phyloP scores from a whole-genome alignment of 2,888 invertebrate species.

The Darwinula stevensoni region DNA sequence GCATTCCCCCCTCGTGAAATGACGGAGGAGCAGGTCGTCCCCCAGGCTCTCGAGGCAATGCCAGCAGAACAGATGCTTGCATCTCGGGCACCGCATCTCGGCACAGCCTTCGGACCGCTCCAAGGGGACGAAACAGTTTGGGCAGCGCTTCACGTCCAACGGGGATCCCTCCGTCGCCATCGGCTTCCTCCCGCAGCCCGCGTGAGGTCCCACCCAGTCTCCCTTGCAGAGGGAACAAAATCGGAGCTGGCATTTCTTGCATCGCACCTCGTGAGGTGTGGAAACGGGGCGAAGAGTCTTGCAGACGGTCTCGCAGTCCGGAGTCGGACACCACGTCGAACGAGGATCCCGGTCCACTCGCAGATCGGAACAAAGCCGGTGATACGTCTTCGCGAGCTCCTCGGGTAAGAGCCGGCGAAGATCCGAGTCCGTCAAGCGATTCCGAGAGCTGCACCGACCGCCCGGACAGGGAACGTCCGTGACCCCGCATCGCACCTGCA shows the following conservation, averaged over 20 bases:
- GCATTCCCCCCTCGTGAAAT: slow-evolving; percentile 94
- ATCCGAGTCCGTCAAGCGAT: neutral
- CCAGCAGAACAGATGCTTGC: slow-evolving; percentile 97
- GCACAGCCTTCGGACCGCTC: slow-evolving; percentile 95
- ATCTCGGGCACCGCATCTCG: slow-evolving; percentile 96
- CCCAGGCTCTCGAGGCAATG: slow-evolving; percentile 84
- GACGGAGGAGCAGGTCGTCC: slow-evolving; percentile 83
- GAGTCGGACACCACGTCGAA: slow-evolving; percentile 1
- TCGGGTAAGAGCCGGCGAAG: neutral
- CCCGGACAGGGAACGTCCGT: neutral
- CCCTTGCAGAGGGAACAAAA: neutral
- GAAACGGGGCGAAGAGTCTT: neutral
- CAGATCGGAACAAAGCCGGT: no score
- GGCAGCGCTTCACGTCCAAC: slow-evolving; percentile 66
- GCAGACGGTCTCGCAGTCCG: neutral
- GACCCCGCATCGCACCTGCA: neutral
- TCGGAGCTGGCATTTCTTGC: no score
- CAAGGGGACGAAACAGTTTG: slow-evolving; percentile 45
- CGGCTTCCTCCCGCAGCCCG: no score
- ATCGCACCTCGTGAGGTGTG: no score
- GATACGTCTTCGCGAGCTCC: neutral
- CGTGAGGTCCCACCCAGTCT: no score
- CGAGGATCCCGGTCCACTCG: neutral
- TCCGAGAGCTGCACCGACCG: neutral
- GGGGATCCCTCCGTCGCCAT: no score